Base-by-base conservation (phyloP, 2,797 vertebrate genomes). In the Cyclopterus lumpus region DNA sequence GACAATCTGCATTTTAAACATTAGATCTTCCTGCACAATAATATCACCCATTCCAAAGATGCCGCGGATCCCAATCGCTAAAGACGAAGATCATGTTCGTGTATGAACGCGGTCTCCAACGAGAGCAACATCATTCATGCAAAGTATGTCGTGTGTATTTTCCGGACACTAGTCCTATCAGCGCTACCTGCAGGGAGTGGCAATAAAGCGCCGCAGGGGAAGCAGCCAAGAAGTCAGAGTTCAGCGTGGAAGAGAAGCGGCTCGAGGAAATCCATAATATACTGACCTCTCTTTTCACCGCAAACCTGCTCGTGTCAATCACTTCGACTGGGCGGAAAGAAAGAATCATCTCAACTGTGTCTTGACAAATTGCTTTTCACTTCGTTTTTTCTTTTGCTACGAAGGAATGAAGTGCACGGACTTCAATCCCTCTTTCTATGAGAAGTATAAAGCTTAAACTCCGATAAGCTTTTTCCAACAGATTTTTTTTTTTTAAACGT, bases 301-400 rank as follows among this genome's bases (percentile, higher is more conserved):
- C 53, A 81, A 88, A 87, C 76, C 85, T 84, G 80, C 76, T 76
- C 26, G 71, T 87, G 90, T 94, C 91, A 91, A 73, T 92, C 87
- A 83, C 80, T 58, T 77, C 81, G 63, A 64, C 60, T 62, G 82
- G 67, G 83, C 79, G 9, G 12, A 40, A 12, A 40, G 40, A 84
- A 26, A 51, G 14, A 44, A 80, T 80, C 20, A 65, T 77, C 66
- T 70, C 63, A 67, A 77, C 77, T 49, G 71, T 77, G 81, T 80
- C 69, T 61, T 51, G 57, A 73, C 59, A 86, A 75, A 83, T 83
- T 87, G 75, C 63, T 80, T 88, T 83, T 87, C 75, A 51, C 54
- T 59, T 36, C 4, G 2, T 28, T 28, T n/a, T 28, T n/a, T n/a
- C n/a, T 67, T 81, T 65, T 65, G 46, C 46, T 22, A 8, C 24